Evolutionary conservation across 1,140 invertebrate genomes (phyloP).

Genomic region (Cydia pomonella): DNA sequence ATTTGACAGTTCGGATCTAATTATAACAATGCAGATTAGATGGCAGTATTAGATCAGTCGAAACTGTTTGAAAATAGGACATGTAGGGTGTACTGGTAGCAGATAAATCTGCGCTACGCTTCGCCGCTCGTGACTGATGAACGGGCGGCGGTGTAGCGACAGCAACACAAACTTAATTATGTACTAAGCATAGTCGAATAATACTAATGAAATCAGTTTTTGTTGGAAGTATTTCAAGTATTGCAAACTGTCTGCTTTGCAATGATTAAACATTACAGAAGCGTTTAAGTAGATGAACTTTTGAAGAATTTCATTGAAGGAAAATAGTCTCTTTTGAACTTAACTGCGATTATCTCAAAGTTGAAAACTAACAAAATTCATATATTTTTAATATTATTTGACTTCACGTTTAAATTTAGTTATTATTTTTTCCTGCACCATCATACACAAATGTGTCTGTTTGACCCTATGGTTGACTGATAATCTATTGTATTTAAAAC

Average conservation of each 20-base stretch:
- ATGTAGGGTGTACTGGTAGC: neutral
- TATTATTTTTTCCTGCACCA: too few relatives aligned
- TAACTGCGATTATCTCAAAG: too few relatives aligned
- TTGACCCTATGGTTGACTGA: too few relatives aligned
- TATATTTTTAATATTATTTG: too few relatives aligned
- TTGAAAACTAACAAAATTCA: too few relatives aligned
- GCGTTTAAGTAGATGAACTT: neutral
- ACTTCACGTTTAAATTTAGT: too few relatives aligned
- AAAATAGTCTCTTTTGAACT: too few relatives aligned
- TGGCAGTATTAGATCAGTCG: neutral
- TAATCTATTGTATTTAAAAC: too few relatives aligned
- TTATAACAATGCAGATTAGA: slow-evolving; percentile 1
- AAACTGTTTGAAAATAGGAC: neutral
- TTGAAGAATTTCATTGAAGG: too few relatives aligned
- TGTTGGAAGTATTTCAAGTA: too few relatives aligned
- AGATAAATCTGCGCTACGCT: slow-evolving; percentile 5
- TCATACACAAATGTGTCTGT: too few relatives aligned
- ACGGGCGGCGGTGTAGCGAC: neutral
- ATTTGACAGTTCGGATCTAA: neutral
- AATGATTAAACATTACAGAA: neutral
- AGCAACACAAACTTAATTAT: neutral
- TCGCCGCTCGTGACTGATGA: slow-evolving; percentile 15
- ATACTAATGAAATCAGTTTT: neutral
- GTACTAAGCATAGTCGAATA: neutral
- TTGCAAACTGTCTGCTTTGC: too few relatives aligned